Evolutionary conservation across 2,113 vertebrate species (phyloP), one percentile per base, ranked within the genome.

Genomic region (Argyrosomus japonicus): DNA sequence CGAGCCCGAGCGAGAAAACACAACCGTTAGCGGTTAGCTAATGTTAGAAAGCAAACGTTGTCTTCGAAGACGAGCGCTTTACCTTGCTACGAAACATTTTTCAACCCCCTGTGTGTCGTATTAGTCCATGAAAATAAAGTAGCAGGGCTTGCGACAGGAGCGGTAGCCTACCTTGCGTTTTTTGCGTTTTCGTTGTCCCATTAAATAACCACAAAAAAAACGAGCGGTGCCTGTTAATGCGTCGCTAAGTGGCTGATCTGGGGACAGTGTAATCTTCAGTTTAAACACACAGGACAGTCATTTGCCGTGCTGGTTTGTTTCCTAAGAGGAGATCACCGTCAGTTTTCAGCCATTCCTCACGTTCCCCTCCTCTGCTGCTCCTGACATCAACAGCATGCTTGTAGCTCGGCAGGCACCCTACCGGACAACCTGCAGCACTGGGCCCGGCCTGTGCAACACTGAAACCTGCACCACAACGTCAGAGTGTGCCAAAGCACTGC

Each of bases 361-460:
- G 87, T 89, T 88, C 89, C 89, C 89, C 91, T 88, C 84, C 86
- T 84, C 86, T 77, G 75, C 89, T 91, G 77, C 89, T 91, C 89
- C 92, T 91, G 90, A 92, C 92, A 93, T 83, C 86, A 85, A 87
- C 91, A 92, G 90, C 89, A 64, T 82, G 92, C 87, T 90, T 82
- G 90, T 76, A 88, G 85, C 88, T 91, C 86, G n/a, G 74, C 87
- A 80, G 86, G 85, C 93, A 90, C 90, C 90, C 91, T 93, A 88
- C 91, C 83, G 93, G 92, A 93, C 91, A 93, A 91, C 88, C 90
- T 92, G 92, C 93, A 81, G 86, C 89, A 91, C 84, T 86, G 87
- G 88, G 86, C 82, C 91, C 71, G 74, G 82, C 77, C 84, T 88
- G 81, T 60, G 82, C 51, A 72, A 23, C 83, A 36, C 69, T 56